A percentile compares a stretch with the other conserved stretches of the same genome.
Conservation (phyloP, 2,888 invertebrate genomes). For the Trichacis sp. region DNA sequence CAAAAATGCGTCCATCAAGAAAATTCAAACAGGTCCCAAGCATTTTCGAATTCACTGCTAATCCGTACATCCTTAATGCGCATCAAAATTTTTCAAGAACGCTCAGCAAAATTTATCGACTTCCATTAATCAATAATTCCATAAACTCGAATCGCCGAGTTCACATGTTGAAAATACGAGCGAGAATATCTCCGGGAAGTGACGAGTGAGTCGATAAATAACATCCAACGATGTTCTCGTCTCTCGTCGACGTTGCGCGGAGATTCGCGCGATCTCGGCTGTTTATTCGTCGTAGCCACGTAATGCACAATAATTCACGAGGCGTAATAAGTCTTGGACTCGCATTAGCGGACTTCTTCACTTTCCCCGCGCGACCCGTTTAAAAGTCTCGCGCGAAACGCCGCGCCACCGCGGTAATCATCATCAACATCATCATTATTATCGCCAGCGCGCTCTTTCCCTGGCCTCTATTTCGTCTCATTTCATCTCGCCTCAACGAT, state of each 20-base stretch:
- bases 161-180: not conserved
- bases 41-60: too few relatives aligned
- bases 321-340: slow-evolving; percentile 49
- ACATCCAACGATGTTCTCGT: slow-evolving; percentile 18
- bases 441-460: slow-evolving; percentile 55
- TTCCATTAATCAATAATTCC: too few relatives aligned
- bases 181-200: slow-evolving; percentile 8
- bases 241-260: slow-evolving; percentile 21
- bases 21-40: too few relatives aligned
- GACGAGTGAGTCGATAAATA: slow-evolving; percentile 32
- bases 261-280: slow-evolving; percentile 29
- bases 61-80: too few relatives aligned
- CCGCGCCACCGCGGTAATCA: slow-evolving; percentile 57
- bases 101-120: too few relatives aligned
- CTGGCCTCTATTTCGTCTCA: slow-evolving; percentile 48
- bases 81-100: too few relatives aligned
- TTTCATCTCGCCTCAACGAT: slow-evolving; percentile 51
- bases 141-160: too few relatives aligned
- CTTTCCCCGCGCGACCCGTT: slow-evolving; percentile 42
- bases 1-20: too few relatives aligned
- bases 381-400: slow-evolving; percentile 42
- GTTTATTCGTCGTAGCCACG: slow-evolving; percentile 38
- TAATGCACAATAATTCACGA: slow-evolving; percentile 46
- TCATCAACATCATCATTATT: slow-evolving; percentile 66
- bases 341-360: slow-evolving; percentile 48